Evolutionary conservation across 53 echinoderm and acorn worm genomes (phyloP).

Genomic region (Patiria pectinifera): DNA sequence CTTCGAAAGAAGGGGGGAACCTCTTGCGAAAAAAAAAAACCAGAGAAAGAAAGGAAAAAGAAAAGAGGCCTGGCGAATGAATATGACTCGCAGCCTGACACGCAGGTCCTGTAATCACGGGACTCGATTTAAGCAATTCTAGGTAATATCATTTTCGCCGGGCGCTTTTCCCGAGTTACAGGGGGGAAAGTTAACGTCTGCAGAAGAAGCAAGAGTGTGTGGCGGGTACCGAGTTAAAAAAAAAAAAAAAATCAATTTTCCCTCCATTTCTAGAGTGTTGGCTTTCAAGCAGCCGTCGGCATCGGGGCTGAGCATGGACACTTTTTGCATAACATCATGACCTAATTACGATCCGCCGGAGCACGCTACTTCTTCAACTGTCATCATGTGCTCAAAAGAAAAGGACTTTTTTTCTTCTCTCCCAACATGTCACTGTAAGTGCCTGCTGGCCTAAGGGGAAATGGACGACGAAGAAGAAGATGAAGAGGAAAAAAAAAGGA

Average conservation of each 20-base stretch:
- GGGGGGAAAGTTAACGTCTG: constrained; percentile 38
- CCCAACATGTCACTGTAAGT: neutral
- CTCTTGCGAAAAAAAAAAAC: neutral
- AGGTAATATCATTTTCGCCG: constrained; percentile 56
- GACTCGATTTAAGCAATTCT: constrained; percentile 15
- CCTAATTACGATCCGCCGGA: constrained; percentile 50
- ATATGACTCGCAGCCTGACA: constrained; percentile 3
- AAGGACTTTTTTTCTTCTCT: neutral
- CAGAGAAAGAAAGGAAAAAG: neutral
- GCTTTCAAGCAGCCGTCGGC: constrained; percentile 53
- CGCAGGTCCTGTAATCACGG: neutral
- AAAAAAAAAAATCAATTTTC: constrained; percentile 52
- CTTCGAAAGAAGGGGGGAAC: neutral
- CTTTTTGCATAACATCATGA: constrained; percentile 57
- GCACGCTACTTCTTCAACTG: constrained; percentile 25
- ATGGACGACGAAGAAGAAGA: neutral
- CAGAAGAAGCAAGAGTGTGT: neutral
- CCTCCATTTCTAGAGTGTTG: constrained; percentile 59
- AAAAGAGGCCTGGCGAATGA: neutral
- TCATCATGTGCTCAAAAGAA: constrained; percentile 15
- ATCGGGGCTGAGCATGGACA: constrained; percentile 10
- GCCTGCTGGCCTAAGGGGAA: neutral
- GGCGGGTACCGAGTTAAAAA: neutral
- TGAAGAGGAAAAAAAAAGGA: neutral
- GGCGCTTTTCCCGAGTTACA: constrained; percentile 34